Evolutionary conservation across 2,888 invertebrate genomes (phyloP), one percentile per base, ranked within the genome.

Genomic region (Leptinotarsa rubiginosa): DNA sequence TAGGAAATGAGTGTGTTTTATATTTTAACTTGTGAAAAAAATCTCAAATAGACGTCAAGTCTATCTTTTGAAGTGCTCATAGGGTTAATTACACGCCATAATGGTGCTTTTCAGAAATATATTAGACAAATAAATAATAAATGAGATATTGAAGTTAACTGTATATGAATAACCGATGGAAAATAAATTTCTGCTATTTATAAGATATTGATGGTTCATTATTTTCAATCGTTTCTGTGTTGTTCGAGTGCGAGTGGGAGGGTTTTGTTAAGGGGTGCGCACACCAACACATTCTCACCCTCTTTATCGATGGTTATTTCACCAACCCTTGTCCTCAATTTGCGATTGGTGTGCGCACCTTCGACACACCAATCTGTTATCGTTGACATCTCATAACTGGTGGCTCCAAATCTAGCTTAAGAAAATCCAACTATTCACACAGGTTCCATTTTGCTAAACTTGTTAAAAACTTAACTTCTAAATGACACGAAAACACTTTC

Each of bases 261-360:
- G 75, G 75, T 66, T 70, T 78, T 76, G 80, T 85, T 85, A 85
- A 81, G 84, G 86, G 86, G 87, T 87, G 87, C 87, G 87, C 87
- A 87, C 87, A 87, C 87, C 86, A 86, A 86, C 83, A 85, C 83
- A 82, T 74, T 81, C 81, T 81, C 81, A 80, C 81, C 81, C 78
- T 78, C 80, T 77, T 75, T 77, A 71, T 75, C 15, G 31, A 25
- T 13, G 47, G 20, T 20, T 22, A 20, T 50, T 67, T 31, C 67
- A 52, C 49, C 16, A 47, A 13, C 67, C 4, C 56, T 18, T 20
- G 47, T 69, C 73, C 68, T 71, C 69, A 54, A 22, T 56, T 59
- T 54, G 25, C 69, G 82, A 83, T 82, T 83, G 83, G 83, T 84
- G 84, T 83, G 84, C 84, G 83, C 84, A 83, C 82, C 80, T 80